Percentiles rank a stretch among this genome's conserved stretches.
These are phyloP conservation scores for Anarsia innoxiella DNA, from an alignment of 2,888 invertebrate species.

Conservation along the genomic window DNA sequence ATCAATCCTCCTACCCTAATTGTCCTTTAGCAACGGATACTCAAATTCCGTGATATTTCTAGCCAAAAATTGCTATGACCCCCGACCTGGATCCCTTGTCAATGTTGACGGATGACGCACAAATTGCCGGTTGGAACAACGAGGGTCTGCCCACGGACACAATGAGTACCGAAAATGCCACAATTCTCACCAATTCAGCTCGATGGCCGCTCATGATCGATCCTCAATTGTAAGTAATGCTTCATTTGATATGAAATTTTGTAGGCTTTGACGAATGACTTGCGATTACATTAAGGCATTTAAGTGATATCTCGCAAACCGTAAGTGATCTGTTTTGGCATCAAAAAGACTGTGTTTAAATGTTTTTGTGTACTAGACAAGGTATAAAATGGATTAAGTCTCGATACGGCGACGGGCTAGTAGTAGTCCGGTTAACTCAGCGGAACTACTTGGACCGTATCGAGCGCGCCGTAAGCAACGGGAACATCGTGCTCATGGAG, in stretches of 20 bases:
- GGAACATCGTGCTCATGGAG: slow-evolving; percentile 87
- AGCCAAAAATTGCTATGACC: slow-evolving; percentile 86
- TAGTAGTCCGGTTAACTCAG: slow-evolving; percentile 85
- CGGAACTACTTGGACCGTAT: slow-evolving; percentile 89
- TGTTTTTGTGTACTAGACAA: no score
- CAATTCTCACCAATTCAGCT: slow-evolving; percentile 90
- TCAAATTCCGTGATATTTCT: no score
- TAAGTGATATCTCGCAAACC: no score
- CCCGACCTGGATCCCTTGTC: slow-evolving; percentile 86
- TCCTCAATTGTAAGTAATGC: slow-evolving; percentile 80
- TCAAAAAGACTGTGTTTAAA: neutral
- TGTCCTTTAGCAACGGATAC: no score
- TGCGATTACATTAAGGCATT: no score
- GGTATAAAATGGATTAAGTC: slow-evolving; percentile 97
- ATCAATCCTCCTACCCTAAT: no score
- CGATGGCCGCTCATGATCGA: slow-evolving; percentile 97
- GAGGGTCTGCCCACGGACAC: slow-evolving; percentile 93
- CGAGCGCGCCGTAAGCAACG: slow-evolving; percentile 83
- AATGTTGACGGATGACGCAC: slow-evolving; percentile 94
- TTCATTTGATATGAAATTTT: no score
- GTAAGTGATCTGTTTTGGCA: no score
- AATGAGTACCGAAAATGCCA: slow-evolving; percentile 97
- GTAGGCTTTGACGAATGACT: no score
- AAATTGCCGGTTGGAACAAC: slow-evolving; percentile 95
- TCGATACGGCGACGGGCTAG: slow-evolving; percentile 83